Evolutionary conservation across 2,888 invertebrate genomes (phyloP).

Genomic region (Craniophora ligustri): DNA sequence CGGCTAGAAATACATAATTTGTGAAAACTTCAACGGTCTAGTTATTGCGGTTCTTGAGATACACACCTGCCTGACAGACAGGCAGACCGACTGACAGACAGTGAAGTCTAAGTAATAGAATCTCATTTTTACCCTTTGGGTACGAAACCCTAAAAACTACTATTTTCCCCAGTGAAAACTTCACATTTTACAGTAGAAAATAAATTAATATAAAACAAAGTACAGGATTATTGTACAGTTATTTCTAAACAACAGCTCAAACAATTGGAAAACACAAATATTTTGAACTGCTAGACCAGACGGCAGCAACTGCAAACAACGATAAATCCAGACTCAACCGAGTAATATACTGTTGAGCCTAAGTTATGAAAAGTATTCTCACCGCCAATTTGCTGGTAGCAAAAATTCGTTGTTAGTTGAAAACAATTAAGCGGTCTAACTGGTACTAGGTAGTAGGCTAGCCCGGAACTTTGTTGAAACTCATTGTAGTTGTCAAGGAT

Average conservation of each 20-base stretch:
- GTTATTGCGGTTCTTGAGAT: too few relatives aligned
- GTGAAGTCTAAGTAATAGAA: too few relatives aligned
- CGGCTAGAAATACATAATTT: too few relatives aligned
- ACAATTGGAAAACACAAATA: slow-evolving; percentile 4
- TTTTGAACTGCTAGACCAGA: slow-evolving; percentile 1
- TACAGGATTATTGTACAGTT: not conserved
- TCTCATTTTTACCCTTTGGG: too few relatives aligned
- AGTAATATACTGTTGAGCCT: slow-evolving; percentile 33
- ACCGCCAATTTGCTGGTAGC: slow-evolving; percentile 51
- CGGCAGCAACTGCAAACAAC: slow-evolving; percentile 5
- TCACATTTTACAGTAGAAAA: too few relatives aligned
- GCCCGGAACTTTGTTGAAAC: slow-evolving; percentile 58
- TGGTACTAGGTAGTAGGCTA: slow-evolving; percentile 55
- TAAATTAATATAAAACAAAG: too few relatives aligned
- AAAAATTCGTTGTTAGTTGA: slow-evolving; percentile 60
- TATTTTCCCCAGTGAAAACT: too few relatives aligned
- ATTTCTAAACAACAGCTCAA: not conserved
- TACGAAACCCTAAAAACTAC: too few relatives aligned
- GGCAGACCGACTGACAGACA: too few relatives aligned
- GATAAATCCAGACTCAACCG: slow-evolving; percentile 23
- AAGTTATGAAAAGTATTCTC: slow-evolving; percentile 47
- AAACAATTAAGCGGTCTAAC: slow-evolving; percentile 71
- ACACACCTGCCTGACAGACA: too few relatives aligned
- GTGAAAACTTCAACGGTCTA: too few relatives aligned
- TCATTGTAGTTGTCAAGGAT: slow-evolving; percentile 50